Evolutionary conservation across 2,888 invertebrate genomes (phyloP), one percentile per base, ranked within the genome.

Genomic region (Caenorhabditis japonica): DNA sequence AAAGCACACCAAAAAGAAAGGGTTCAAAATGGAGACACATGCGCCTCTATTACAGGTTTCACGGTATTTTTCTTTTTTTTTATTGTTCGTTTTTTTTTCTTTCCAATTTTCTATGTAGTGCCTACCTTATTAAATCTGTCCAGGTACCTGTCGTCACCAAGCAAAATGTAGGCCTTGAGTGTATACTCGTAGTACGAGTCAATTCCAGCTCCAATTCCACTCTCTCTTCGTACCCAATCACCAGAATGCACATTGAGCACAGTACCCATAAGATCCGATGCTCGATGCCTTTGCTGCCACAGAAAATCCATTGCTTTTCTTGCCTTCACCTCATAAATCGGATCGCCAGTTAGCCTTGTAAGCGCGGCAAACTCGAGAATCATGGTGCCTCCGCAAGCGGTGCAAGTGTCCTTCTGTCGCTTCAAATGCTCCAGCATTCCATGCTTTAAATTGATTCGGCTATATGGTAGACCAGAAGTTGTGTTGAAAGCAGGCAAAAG

Each of bases 141-240:
- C 81, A 97, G 90, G 89, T 97, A 97, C 79, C 93, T 93, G 85
- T 94, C 94, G 88, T 99, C 97, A 7, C 91, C 90, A 8, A 99
- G 91, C 59, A 99, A 90, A 78, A 99, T 94, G 89, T 97, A 99
- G 0, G 96, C 95, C 89, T 99, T 99, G 30, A 99, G 91, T 77
- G 95, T 93, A 89, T 99, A 99, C 89, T 99, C 97, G 88, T 97
- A 99, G 89, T 99, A 99, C 0, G 96, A 96, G 89, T 99, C 97
- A 82, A 97, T 96, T 25, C 97, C 97, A 13, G 97, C 97, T n/a
- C 97, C 97, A 7, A 99, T 94, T 1, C 97, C 96, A 1, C 95
- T 94, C 88, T 97, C 97, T 85, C 95, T 91, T 46, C 97, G 91
- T 4, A 97, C 92, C 97, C 97, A 99, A 89, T 97, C 95, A 0